Percentiles rank a stretch among this genome's conserved stretches.
Conservation (phyloP, 2,888 invertebrate species). For the Tenthredo distinguenda region DNA sequence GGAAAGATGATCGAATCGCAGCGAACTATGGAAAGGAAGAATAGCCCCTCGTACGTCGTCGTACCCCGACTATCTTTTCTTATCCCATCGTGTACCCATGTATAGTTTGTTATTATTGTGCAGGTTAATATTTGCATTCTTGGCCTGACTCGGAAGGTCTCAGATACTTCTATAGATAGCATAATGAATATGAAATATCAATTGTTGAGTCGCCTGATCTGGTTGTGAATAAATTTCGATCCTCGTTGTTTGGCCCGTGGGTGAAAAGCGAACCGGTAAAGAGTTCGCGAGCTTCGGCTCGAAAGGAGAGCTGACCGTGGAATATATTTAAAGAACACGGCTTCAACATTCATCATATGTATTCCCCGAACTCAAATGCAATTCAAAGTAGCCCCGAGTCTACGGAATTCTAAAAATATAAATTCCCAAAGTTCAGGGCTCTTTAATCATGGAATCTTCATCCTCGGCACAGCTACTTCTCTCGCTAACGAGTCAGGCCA, state of each 20-base stretch:
- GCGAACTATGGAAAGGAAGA: not conserved
- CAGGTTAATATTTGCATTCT: not conserved
- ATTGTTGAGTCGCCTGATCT: not conserved
- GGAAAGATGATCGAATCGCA: not conserved
- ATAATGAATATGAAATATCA: not conserved
- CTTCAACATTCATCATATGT: not conserved
- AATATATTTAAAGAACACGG: not conserved
- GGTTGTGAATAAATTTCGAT: not conserved
- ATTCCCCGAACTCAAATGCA: not conserved
- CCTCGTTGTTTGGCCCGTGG: not conserved
- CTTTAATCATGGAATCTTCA: not conserved
- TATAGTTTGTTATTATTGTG: not conserved
- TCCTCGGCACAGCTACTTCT: not conserved
- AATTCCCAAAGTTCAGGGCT: slow-evolving; percentile 4
- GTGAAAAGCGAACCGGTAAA: not conserved
- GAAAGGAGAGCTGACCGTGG: not conserved
- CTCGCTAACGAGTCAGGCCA: not conserved
- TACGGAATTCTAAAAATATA: not conserved
- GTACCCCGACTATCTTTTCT: not conserved
- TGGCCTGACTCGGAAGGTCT: not conserved
- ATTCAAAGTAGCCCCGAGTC: not conserved
- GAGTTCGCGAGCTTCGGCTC: slow-evolving; percentile 2
- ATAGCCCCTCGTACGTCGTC: not conserved
- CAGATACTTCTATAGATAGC: not conserved
- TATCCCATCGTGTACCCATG: not conserved